These are phyloP conservation scores for Megaceryle maxima DNA, from an alignment of 2,113 vertebrate genomes.

Conservation along the genomic window DNA sequence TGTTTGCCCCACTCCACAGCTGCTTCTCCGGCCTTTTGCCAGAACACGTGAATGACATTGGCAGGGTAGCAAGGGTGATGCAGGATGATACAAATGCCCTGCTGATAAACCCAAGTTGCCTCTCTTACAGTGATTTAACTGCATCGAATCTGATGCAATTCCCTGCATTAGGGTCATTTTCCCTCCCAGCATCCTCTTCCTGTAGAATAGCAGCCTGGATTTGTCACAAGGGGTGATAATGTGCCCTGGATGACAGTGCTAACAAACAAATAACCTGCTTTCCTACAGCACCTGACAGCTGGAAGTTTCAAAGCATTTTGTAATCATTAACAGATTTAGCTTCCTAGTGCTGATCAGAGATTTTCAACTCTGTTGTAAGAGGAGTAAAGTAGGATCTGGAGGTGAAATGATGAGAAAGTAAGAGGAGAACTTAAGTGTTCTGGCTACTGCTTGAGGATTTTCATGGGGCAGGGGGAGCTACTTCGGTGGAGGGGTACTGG, in stretches of 20 bases:
- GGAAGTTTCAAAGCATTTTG: neutral
- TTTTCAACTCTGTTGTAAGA: neutral
- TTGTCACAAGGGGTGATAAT: neutral
- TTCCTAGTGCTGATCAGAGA: neutral
- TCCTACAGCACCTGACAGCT: neutral
- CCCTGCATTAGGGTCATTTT: neutral
- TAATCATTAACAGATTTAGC: neutral
- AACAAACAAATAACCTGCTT: neutral
- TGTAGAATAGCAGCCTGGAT: neutral
- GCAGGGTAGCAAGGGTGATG: neutral
- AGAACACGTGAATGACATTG: neutral
- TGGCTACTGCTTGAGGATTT: neutral
- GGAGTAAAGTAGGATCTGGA: neutral
- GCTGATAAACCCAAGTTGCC: neutral
- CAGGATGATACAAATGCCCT: neutral
- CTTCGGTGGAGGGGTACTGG: neutral
- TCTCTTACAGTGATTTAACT: neutral
- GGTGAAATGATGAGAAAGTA: neutral
- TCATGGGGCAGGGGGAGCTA: neutral
- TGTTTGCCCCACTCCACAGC: rapidly evolving
- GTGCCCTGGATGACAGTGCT: neutral
- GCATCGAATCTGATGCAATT: neutral
- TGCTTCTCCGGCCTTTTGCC: neutral
- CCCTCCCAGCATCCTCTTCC: neutral
- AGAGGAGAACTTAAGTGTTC: neutral